phyloP scores from a whole-genome alignment of 2,113 vertebrate species.

The Melanocharis versteri region DNA sequence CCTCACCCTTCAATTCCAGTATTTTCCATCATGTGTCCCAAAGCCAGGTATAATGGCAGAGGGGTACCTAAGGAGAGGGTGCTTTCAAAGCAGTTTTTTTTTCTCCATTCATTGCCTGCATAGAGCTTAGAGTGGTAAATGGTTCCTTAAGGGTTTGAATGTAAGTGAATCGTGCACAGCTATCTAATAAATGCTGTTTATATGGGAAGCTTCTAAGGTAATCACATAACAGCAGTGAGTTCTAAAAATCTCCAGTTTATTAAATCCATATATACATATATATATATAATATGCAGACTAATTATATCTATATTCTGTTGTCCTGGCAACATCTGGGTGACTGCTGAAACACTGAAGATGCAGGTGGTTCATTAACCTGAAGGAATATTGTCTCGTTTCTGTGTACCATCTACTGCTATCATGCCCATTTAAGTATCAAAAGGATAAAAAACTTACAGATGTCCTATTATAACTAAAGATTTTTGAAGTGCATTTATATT shows the following conservation, averaged over 20 bases:
- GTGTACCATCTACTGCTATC: not conserved
- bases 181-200: not conserved
- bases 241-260: not conserved
- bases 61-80: not conserved
- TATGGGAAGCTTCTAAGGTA: not conserved
- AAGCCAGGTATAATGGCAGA: not conserved
- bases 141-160: not conserved
- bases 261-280: not conserved
- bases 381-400: not conserved
- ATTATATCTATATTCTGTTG: not conserved
- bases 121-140: not conserved
- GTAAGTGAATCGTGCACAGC: not conserved
- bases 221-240: not conserved
- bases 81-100: not conserved
- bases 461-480: not conserved
- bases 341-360: not conserved
- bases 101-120: not conserved
- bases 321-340: not conserved
- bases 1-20: not conserved
- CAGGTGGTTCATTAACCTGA: not conserved
- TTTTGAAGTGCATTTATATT: not conserved
- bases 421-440: not conserved
- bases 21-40: not conserved
- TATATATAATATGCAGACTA: not conserved
- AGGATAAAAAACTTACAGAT: not conserved